These are phyloP conservation scores for Lampropteryx suffumata DNA, from an alignment of 2,888 invertebrate genomes.

Conservation along the genomic window DNA sequence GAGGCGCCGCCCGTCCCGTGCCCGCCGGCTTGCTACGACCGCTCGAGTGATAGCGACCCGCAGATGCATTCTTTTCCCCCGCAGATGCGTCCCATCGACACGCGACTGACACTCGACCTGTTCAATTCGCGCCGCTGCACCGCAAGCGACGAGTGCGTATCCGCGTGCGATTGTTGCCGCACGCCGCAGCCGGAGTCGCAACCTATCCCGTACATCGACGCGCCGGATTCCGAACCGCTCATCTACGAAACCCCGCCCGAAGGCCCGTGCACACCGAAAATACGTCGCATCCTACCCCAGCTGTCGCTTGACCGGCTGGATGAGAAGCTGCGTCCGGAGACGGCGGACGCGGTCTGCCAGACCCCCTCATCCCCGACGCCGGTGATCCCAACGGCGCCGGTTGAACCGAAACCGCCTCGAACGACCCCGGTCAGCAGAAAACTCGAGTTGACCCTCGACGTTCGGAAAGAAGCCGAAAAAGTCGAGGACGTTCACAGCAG, in stretches of 20 bases:
- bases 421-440: conserved; percentile 44
- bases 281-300: conserved; percentile 71
- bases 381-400: conserved; percentile 48
- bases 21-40: conserved; percentile 55
- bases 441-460: conserved; percentile 56
- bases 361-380: conserved; percentile 46
- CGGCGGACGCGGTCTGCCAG: conserved; percentile 69
- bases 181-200: conserved; percentile 70
- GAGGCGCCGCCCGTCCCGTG: conserved; percentile 56
- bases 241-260: conserved; percentile 67
- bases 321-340: conserved; percentile 49
- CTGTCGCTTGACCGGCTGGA: conserved; percentile 66
- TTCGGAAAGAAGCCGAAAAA: conserved; percentile 53
- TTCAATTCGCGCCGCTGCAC: conserved; percentile 66
- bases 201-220: conserved; percentile 75
- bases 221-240: conserved; percentile 69
- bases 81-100: conserved; percentile 69
- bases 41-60: conserved; percentile 61
- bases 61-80: conserved; percentile 67
- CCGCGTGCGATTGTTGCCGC: conserved; percentile 75
- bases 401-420: conserved; percentile 38
- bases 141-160: conserved; percentile 67
- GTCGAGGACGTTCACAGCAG: conserved; percentile 62
- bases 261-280: conserved; percentile 66
- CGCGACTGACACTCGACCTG: conserved; percentile 65